These are phyloP conservation scores for Cairina moschata DNA, from an alignment of 2,113 vertebrate species.

Conservation along the genomic window DNA sequence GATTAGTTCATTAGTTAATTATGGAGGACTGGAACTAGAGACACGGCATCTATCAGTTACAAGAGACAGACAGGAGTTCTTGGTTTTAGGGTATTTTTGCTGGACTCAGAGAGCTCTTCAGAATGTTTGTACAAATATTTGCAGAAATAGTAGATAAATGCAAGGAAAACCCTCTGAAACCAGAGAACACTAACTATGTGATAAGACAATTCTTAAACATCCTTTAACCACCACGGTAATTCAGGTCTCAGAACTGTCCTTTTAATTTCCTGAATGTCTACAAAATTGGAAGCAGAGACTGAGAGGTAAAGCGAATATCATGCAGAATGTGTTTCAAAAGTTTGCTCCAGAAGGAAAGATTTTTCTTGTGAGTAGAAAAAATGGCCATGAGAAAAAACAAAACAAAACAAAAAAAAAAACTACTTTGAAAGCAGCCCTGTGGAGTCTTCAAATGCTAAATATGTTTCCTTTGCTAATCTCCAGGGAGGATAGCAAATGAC, in stretches of 20 bases:
- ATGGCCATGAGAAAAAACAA: not conserved
- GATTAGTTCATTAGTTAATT: not conserved
- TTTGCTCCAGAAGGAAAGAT: not conserved
- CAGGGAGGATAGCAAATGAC: not conserved
- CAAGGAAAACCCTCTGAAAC: not conserved
- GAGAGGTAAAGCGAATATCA: not conserved
- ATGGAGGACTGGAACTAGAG: not conserved
- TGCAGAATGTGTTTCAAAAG: not conserved
- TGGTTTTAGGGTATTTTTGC: not conserved
- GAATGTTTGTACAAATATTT: not conserved
- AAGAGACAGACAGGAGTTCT: not conserved
- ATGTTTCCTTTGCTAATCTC: constrained; percentile 22
- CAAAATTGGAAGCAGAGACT: not conserved
- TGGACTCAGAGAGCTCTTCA: not conserved
- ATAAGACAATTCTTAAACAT: not conserved
- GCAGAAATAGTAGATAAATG: not conserved
- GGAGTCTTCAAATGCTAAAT: not conserved
- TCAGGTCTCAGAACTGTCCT: not conserved
- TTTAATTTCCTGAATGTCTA: not conserved
- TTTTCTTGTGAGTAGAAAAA: not conserved
- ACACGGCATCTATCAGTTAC: not conserved
- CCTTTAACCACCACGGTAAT: not conserved
- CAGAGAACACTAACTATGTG: not conserved
- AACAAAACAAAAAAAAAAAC: not conserved
- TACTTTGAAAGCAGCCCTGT: not conserved